phyloP scores from a whole-genome alignment of 2,888 invertebrate genomes.

The Bellardia pandia region DNA sequence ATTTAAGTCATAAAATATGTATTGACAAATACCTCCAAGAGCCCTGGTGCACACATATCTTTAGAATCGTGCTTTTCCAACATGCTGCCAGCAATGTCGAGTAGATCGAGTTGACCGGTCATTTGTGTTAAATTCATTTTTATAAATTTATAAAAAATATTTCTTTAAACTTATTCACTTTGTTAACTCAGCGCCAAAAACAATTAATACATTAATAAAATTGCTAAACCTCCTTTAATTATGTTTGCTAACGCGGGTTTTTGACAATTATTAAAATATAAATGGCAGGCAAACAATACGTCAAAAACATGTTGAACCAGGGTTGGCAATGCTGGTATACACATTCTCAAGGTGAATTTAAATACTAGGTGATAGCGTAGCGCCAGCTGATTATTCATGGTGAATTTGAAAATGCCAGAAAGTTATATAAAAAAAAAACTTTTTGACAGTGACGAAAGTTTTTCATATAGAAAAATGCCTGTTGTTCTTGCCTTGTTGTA shows the following conservation, averaged over 20 bases:
- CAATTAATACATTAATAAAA: neutral
- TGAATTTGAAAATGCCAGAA: too few relatives aligned
- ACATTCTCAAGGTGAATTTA: too few relatives aligned
- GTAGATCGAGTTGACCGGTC: slow-evolving; percentile 86
- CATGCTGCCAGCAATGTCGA: slow-evolving; percentile 92
- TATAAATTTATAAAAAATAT: neutral
- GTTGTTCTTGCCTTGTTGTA: too few relatives aligned
- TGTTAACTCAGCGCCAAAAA: neutral
- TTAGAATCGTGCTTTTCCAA: slow-evolving; percentile 88
- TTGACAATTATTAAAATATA: slow-evolving; percentile 6
- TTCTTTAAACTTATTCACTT: neutral
- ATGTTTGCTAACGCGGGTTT: slow-evolving; percentile 50
- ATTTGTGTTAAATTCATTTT: slow-evolving; percentile 79
- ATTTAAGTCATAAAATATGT: neutral
- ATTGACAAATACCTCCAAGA: slow-evolving; percentile 79
- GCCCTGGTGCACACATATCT: slow-evolving; percentile 80
- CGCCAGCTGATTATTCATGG: too few relatives aligned
- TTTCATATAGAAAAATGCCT: too few relatives aligned
- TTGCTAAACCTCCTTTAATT: neutral
- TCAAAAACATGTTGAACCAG: too few relatives aligned
- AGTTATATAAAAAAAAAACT: too few relatives aligned
- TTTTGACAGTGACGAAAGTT: too few relatives aligned
- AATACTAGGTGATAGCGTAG: too few relatives aligned
- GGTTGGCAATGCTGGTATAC: too few relatives aligned
- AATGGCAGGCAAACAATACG: too few relatives aligned